Evolutionary conservation across 2,113 vertebrate genomes (phyloP), one percentile per base, ranked within the genome.

Genomic region (Psilopsiagon aurifrons): DNA sequence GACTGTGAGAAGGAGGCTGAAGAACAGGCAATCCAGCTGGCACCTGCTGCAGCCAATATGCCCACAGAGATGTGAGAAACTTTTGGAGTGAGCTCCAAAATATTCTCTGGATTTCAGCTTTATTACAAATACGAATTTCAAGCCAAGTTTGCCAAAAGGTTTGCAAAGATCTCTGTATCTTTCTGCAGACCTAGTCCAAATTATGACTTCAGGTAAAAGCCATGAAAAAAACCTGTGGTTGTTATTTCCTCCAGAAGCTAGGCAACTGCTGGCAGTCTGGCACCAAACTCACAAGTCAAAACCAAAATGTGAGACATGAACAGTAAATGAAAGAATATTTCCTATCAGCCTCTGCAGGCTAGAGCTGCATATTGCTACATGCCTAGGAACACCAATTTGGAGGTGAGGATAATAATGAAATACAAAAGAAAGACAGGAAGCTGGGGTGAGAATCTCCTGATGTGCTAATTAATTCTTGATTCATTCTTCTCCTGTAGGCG

Each of bases 401-500:
- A 93, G 69, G 83, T 6, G 4, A 10, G 83, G 60, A 90, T 83
- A 94, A 90, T 82, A 92, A 91, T 4, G 29, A 86, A 94, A 90
- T 33, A 88, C 73, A 82, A 93, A 96, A 88, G 95, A 95, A 89
- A 85, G 88, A 70, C 88, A 93, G 94, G 95, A 96, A 96, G 91
- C 95, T 62, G 77, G 86, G 77, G 96, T 93, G 96, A 93, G 94
- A 96, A 93, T 93, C 88, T 94, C 90, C 66, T 86, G 69, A 88
- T 96, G 88, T 88, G 49, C 80, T 94, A 97, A 96, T 96, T 95
- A 96, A 92, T 95, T 96, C 85, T 88, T 90, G 94, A 94, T 95
- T 94, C 92, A 92, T 88, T 95, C 86, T 96, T 94, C 86, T 0
- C 7, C 91, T 96, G 90, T 52, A 95, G 83, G 96, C 54, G 0